Conservation (phyloP, 2,797 vertebrate species). For the Phalanger gymnotis region DNA sequence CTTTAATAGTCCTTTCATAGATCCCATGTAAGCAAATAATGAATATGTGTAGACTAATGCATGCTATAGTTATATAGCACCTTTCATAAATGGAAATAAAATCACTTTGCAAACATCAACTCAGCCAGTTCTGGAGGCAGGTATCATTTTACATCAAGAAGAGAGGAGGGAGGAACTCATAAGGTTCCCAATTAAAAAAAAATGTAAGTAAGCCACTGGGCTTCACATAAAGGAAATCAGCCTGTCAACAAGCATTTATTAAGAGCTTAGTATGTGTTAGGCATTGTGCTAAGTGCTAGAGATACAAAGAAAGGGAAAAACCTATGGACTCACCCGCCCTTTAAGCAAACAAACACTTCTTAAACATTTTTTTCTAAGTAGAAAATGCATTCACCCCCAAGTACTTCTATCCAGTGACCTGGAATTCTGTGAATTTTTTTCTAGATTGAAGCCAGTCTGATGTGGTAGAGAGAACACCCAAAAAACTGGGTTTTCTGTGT, state of each 20-base stretch:
- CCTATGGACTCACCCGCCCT: not conserved
- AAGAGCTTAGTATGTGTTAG: not conserved
- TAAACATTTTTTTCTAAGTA: not conserved
- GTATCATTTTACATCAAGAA: not conserved
- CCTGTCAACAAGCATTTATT: not conserved
- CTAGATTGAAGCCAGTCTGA: not conserved
- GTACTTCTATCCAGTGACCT: not conserved
- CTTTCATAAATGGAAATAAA: not conserved
- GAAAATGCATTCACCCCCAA: not conserved
- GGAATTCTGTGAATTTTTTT: not conserved
- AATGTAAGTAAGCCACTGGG: not conserved
- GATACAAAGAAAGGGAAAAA: not conserved
- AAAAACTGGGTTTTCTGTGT: not conserved
- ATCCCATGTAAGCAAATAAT: not conserved
- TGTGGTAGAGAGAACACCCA: not conserved
- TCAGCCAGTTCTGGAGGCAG: not conserved
- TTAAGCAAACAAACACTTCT: not conserved
- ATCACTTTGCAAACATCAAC: not conserved
- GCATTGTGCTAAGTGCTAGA: not conserved
- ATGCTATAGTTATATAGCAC: slow-evolving; percentile 13
- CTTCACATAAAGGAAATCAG: not conserved
- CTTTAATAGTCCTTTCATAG: not conserved
- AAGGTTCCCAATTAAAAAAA: not conserved
- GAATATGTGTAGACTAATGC: not conserved
- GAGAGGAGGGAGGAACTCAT: not conserved